Evolutionary conservation across 92 coral and sea anemone species (phyloP).

Genomic region (Plumapathes pennacea): DNA sequence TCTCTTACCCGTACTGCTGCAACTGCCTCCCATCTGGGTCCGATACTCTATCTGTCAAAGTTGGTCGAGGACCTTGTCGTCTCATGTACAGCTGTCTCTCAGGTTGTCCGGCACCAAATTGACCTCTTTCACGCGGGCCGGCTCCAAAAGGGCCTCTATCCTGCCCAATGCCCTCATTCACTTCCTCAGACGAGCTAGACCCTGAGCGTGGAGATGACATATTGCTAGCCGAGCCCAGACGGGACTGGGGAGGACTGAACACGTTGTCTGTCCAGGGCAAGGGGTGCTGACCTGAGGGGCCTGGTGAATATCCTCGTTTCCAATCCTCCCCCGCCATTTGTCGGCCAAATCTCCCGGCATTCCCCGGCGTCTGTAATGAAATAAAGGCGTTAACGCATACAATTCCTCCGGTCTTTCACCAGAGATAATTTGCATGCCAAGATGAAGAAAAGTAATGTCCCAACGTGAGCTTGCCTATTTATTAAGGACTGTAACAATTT

Average conservation of each 20-base stretch:
- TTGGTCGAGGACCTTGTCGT: slow-evolving; percentile 59
- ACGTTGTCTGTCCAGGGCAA: slow-evolving; percentile 50
- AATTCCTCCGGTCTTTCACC: neutral
- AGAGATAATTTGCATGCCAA: no score
- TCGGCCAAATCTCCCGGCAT: slow-evolving; percentile 60
- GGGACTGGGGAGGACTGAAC: slow-evolving; percentile 37
- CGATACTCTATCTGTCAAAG: slow-evolving; percentile 37
- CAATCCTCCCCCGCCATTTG: slow-evolving; percentile 72
- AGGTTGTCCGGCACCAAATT: slow-evolving; percentile 15
- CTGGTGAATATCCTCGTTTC: slow-evolving; percentile 59
- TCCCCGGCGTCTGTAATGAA: no score
- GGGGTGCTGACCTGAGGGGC: slow-evolving; percentile 39
- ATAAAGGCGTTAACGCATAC: neutral
- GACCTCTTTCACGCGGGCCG: slow-evolving; percentile 27
- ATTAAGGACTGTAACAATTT: no score
- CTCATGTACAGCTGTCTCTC: slow-evolving; percentile 20
- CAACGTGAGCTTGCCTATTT: no score
- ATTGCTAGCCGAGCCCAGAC: slow-evolving; percentile 53
- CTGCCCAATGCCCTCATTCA: slow-evolving; percentile 59
- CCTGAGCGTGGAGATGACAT: slow-evolving; percentile 69
- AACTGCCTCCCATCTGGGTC: slow-evolving; percentile 43
- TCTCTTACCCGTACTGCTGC: slow-evolving; percentile 48
- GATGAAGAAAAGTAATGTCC: no score
- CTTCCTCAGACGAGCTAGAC: slow-evolving; percentile 81
- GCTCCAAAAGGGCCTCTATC: slow-evolving; percentile 39